Conservation (phyloP, 2,888 invertebrate species). For the Hemithea aestivaria region DNA sequence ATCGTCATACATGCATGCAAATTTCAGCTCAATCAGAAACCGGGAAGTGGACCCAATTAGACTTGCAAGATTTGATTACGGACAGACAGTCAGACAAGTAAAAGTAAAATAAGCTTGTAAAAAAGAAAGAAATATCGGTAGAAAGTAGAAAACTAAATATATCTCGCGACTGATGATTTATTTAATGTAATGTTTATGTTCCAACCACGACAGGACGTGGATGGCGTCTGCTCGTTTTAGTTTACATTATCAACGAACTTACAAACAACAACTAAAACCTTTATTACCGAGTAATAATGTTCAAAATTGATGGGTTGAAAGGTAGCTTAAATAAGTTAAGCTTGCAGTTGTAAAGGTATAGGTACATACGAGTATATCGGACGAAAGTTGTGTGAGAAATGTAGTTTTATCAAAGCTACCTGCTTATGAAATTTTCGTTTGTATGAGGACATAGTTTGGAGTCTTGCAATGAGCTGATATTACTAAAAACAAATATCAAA, state of each 20-base stretch:
- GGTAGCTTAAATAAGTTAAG: constrained; percentile 36
- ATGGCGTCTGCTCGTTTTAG: constrained; percentile 53
- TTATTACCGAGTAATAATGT: constrained; percentile 26
- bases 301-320: constrained; percentile 30
- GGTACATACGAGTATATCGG: too few relatives aligned
- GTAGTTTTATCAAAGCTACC: too few relatives aligned
- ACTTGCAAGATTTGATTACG: too few relatives aligned
- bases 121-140: constrained; percentile 46
- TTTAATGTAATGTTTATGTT: constrained; percentile 69
- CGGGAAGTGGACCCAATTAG: too few relatives aligned
- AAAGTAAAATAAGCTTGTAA: constrained; percentile 31
- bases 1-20: too few relatives aligned
- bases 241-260: constrained; percentile 46
- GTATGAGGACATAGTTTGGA: too few relatives aligned
- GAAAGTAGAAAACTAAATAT: constrained; percentile 43
- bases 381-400: constrained; percentile 12
- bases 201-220: constrained; percentile 50
- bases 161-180: constrained; percentile 67
- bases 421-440: too few relatives aligned
- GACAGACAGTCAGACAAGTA: too few relatives aligned
- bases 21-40: too few relatives aligned
- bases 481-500: too few relatives aligned
- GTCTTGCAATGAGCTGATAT: too few relatives aligned
- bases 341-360: constrained; percentile 23
- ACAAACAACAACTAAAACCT: constrained; percentile 10